Conservation (phyloP, 2,113 vertebrate species). For the Egretta garzetta region DNA sequence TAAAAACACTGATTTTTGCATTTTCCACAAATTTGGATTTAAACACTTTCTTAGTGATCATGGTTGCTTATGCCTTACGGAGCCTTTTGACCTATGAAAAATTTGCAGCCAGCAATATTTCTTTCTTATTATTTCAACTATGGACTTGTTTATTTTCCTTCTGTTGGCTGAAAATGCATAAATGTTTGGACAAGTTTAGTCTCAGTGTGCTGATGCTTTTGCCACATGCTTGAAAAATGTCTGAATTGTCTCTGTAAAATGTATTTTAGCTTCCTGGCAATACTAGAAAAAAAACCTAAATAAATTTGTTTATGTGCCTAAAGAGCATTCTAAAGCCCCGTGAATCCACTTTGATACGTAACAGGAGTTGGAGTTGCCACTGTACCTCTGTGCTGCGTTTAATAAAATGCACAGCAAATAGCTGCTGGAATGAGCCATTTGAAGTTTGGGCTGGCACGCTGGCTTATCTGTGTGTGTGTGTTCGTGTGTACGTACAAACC, state of each 20-base stretch:
- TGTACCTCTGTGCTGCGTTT: constrained; percentile 31
- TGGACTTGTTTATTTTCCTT: background rate
- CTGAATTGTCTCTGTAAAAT: background rate
- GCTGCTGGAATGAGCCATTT: constrained; percentile 26
- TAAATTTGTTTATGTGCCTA: constrained; percentile 44
- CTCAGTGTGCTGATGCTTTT: background rate
- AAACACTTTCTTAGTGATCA: background rate
- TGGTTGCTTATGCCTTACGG: background rate
- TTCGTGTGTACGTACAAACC: fast-evolving
- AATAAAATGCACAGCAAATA: constrained; percentile 42
- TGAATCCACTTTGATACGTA: constrained; percentile 21
- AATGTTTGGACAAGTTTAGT: background rate
- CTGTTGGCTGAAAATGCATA: background rate
- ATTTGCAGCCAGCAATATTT: background rate
- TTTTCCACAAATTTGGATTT: background rate
- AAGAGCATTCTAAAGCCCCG: constrained; percentile 22
- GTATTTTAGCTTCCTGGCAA: constrained; percentile 15
- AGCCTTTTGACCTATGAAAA: background rate
- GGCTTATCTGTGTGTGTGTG: background rate
- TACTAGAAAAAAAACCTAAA: background rate
- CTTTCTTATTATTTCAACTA: background rate
- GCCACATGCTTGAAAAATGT: constrained; percentile 5
- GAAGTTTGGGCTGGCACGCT: constrained; percentile 41
- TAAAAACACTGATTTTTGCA: background rate
- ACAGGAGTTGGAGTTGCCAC: constrained; percentile 39